Evolutionary conservation across 1,140 invertebrate species (phyloP), one percentile per base, ranked within the genome.

Genomic region (Glossosoma conforme): DNA sequence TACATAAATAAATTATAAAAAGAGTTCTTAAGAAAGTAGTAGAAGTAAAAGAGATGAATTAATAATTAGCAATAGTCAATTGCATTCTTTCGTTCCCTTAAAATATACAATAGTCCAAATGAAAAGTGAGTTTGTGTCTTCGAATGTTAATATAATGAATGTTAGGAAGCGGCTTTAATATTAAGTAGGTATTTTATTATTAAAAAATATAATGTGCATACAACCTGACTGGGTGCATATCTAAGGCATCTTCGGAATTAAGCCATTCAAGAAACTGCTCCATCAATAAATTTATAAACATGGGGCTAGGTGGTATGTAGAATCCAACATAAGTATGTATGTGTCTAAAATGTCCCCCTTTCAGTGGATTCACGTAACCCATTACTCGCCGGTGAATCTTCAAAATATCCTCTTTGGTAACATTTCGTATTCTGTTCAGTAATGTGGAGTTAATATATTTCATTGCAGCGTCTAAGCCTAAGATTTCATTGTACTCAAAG

Each of bases 401-500:
- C 20, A 98, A 68, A 48, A 98, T 91, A 65, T 98, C 92, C 43
- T 88, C 80, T 30, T 95, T 70, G 2, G 79, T 81, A 13, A 94
- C 85, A 45, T 72, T 72, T 28, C 88, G 80, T 33, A 87, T 74
- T 60, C 82, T 80, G 59, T 86, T 85, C 17, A 95, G 76, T 33
- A 97, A 75, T 50, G 88, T 92, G n/a, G 84, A 84, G 71, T 98
- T 98, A 9, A 98, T 86, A 67, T 89, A 98, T 62, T 93, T 92
- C 77, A 98, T 85, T 2, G 96, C 96, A 19, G 91, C 82, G 74
- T 98, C 94, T 64, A 98, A 70, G 44, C 92, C 91, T 19, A 95
- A 70, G 62, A 96, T 91, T 76, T 98, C 96, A 78, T 97, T 97
- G 65, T 98, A 95, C 65, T 98, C 95, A 52, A n/a, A n/a, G n/a